Conservation (phyloP, 2,888 invertebrate species). For the Lasioglossum marginatum region DNA sequence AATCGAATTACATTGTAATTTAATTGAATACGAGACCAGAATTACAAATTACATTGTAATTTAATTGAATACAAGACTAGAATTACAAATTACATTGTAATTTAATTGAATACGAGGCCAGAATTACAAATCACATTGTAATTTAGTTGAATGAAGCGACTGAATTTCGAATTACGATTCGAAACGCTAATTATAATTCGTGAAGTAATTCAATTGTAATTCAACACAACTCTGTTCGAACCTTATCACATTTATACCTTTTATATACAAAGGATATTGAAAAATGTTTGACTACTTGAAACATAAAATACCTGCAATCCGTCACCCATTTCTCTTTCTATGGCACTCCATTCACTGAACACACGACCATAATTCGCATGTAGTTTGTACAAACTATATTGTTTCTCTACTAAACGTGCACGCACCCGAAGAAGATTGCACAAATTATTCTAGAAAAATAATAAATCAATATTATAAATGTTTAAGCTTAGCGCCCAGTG, state of each 20-base stretch:
- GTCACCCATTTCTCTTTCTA: slow-evolving; percentile 93
- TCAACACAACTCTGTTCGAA: no score
- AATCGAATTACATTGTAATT: no score
- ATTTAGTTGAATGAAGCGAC: no score
- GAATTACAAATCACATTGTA: no score
- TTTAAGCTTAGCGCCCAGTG: not conserved
- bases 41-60: no score
- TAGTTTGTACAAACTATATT: slow-evolving; percentile 91
- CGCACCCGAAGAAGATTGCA: slow-evolving; percentile 83
- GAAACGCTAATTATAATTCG: no score
- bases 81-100: no score
- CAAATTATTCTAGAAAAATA: slow-evolving; percentile 81
- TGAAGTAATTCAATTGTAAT: no score
- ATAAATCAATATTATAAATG: not conserved
- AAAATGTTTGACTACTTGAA: not conserved
- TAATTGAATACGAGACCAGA: no score
- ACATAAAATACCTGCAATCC: slow-evolving; percentile 87
- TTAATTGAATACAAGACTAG: no score
- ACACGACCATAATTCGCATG: slow-evolving; percentile 93
- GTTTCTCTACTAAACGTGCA: slow-evolving; percentile 90
- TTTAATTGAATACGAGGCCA: no score
- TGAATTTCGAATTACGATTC: no score
- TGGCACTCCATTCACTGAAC: slow-evolving; percentile 94
- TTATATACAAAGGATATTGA: not conserved
- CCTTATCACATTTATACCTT: not conserved